Evolutionary conservation across 2,888 invertebrate species (phyloP), one percentile per base, ranked within the genome.

Genomic region (Ichneumon xanthorius): DNA sequence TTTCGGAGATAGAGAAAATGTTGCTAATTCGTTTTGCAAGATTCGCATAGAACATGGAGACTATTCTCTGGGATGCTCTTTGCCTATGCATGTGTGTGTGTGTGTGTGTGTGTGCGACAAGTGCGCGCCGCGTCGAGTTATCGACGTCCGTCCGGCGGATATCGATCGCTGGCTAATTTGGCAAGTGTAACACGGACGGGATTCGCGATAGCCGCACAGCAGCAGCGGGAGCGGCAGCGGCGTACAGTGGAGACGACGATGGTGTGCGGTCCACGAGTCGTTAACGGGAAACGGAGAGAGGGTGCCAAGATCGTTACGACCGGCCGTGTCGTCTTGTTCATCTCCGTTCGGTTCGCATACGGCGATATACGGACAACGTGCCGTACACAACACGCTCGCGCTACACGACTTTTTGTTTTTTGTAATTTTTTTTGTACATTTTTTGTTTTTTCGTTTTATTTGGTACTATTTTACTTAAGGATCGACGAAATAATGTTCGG

Each of bases 131-230:
- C 45, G 73, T 70, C 78, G 78, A 58, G 78, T 78, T 78, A 78
- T 78, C 79, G 79, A 79, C 55, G 37, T 67, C 70, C 71, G 63
- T 63, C 61, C 48, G 50, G 61, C 77, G 80, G 70, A 81, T 81
- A 84, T 86, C 80, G 84, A 86, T 83, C 83, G 77, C 40, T 19
- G 72, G 82, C 79, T 86, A 84, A 86, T 86, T 86, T 86, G 86
- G 86, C 86, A 86, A 86, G 79, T 80, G 79, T 72, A 65, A 79
- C 78, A 16, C 65, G 78, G 58, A 79, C 45, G 68, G 53, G 68
- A 83, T 79, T 83, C 50, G 68, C 78, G 72, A 68, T 73, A 58
- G 65, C 45, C 45, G 71, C 37, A 80, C 45, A 40, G 61, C 63
- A 71, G n/a, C 63, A 48, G 26, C 67, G 37, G 6, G 37, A 45